Conservation (phyloP, 2,888 invertebrate species). For the Campaea margaritaria region DNA sequence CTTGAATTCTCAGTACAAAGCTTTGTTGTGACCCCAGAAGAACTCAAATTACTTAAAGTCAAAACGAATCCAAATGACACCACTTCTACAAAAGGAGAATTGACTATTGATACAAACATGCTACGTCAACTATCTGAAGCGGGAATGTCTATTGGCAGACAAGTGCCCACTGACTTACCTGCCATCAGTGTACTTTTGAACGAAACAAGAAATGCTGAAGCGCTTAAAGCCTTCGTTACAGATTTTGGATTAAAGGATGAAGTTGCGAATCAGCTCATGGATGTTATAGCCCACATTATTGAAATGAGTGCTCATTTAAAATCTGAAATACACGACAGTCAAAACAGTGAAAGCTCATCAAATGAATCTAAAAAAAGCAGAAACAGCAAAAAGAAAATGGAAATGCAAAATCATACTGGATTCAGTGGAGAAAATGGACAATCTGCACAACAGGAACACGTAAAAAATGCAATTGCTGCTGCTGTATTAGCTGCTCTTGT, state of each 20-base stretch:
- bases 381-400: constrained; percentile 62
- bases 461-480: constrained; percentile 83
- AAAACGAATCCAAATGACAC: constrained; percentile 82
- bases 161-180: constrained; percentile 86
- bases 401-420: constrained; percentile 51
- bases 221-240: constrained; percentile 77
- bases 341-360: constrained; percentile 53
- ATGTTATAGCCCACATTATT: constrained; percentile 79
- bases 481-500: constrained; percentile 81
- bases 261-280: constrained; percentile 82
- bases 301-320: constrained; percentile 82
- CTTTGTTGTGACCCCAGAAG: constrained; percentile 84
- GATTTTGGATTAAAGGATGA: constrained; percentile 81
- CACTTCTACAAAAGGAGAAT: constrained; percentile 83
- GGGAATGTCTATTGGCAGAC: constrained; percentile 88
- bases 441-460: constrained; percentile 76
- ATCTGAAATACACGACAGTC: constrained; percentile 68
- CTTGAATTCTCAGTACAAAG: constrained; percentile 90
- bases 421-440: constrained; percentile 58
- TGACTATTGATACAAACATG: constrained; percentile 88
- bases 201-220: constrained; percentile 79
- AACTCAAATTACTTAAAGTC: constrained; percentile 77
- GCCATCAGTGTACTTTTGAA: constrained; percentile 85
- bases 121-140: constrained; percentile 88
- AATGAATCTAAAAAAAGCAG: constrained; percentile 64